Evolutionary conservation across 2,113 vertebrate species (phyloP).

Genomic region (Aythya baeri): DNA sequence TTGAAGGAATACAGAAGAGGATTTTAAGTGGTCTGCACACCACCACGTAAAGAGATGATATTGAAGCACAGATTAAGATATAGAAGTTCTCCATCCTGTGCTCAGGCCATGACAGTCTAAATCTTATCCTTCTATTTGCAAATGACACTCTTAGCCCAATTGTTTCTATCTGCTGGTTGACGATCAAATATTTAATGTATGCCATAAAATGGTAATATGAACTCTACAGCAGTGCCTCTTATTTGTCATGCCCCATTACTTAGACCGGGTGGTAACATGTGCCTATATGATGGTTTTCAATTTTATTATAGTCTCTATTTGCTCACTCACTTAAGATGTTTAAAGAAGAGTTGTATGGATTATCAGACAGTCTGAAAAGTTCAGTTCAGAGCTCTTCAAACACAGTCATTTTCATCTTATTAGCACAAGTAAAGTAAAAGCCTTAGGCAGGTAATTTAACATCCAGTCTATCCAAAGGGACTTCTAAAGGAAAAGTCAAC

Average conservation of each 20-base stretch:
- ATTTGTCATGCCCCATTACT: constrained; percentile 54
- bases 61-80: neutral
- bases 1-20: neutral
- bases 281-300: neutral
- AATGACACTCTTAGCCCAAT: neutral
- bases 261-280: neutral
- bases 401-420: constrained; percentile 48
- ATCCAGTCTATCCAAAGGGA: constrained; percentile 44
- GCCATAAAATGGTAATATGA: constrained; percentile 55
- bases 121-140: neutral
- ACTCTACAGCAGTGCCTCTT: constrained; percentile 23
- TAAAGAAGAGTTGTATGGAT: constrained; percentile 60
- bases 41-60: neutral
- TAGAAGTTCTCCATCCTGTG: neutral
- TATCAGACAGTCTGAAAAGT: constrained; percentile 51
- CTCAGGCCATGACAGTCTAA: neutral
- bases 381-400: constrained; percentile 47
- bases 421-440: constrained; percentile 56
- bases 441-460: constrained; percentile 62
- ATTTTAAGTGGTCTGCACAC: neutral
- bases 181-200: constrained; percentile 53
- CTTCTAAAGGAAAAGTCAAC: constrained; percentile 55
- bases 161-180: constrained; percentile 23
- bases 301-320: constrained; percentile 49
- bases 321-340: constrained; percentile 62